Percentiles rank a stretch among this genome's conserved stretches.
Conservation (phyloP, 2,113 vertebrate genomes). For the Aramus guarauna region DNA sequence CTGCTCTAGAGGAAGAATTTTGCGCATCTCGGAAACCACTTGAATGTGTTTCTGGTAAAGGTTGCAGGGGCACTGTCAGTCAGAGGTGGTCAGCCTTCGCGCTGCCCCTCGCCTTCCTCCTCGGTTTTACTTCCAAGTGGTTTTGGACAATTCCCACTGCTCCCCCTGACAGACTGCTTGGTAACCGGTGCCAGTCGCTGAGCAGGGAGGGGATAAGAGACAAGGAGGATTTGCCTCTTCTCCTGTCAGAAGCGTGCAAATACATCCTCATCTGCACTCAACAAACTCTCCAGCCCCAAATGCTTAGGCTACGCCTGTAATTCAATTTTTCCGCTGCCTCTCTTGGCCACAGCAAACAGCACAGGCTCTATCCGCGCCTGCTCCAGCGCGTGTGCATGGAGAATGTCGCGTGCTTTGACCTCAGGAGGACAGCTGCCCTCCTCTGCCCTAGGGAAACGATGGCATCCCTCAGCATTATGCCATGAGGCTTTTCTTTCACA, state of each 20-base stretch:
- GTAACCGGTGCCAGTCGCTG: not conserved
- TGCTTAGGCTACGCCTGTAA: not conserved
- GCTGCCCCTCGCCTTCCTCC: not conserved
- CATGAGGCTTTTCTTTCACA: not conserved
- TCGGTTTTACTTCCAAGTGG: fast-evolving
- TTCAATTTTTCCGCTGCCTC: not conserved
- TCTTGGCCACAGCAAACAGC: not conserved
- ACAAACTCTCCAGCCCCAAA: not conserved
- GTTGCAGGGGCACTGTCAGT: not conserved
- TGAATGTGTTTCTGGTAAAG: not conserved
- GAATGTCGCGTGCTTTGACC: not conserved
- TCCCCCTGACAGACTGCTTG: not conserved
- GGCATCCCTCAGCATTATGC: not conserved
- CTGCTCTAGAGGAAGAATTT: not conserved
- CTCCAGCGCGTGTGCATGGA: fast-evolving
- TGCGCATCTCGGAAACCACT: not conserved
- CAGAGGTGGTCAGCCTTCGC: fast-evolving
- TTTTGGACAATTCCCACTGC: not conserved
- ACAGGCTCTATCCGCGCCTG: not conserved
- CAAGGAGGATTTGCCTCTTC: not conserved
- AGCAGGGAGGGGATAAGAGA: not conserved
- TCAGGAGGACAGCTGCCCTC: not conserved
- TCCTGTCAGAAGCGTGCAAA: not conserved
- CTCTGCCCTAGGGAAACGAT: not conserved
- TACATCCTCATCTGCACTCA: not conserved